Percentiles rank a stretch among this genome's conserved stretches.
Conservation (phyloP, 2,113 vertebrate species). For the Balaeniceps rex region DNA sequence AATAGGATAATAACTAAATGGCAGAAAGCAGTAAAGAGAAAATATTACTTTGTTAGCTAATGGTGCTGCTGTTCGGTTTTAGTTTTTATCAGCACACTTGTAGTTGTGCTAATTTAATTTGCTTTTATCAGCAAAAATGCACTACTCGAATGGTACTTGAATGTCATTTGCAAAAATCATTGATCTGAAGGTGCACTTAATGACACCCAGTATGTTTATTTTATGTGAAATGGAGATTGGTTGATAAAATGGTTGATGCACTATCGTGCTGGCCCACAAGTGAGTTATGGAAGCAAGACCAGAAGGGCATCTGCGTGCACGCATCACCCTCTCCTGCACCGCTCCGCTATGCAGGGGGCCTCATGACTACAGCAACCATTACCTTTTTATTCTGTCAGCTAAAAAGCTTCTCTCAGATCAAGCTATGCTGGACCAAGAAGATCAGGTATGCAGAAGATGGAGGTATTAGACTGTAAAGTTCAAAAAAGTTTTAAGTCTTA, state of each 20-base stretch:
- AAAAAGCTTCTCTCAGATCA: neutral
- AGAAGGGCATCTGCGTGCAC: neutral
- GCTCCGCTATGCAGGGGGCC: neutral
- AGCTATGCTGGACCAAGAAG: neutral
- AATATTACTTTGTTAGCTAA: constrained; percentile 85
- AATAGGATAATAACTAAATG: constrained; percentile 90
- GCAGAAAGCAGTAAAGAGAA: constrained; percentile 82
- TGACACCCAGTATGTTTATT: constrained; percentile 71
- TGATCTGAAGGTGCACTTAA: constrained; percentile 77
- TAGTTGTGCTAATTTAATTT: constrained; percentile 80
- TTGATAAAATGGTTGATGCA: constrained; percentile 59
- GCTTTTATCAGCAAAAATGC: constrained; percentile 80
- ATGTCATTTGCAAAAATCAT: constrained; percentile 80
- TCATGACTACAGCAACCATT: neutral
- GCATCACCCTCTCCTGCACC: neutral
- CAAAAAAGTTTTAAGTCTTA: neutral
- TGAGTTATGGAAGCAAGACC: neutral
- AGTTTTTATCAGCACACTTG: constrained; percentile 77
- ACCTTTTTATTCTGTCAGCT: neutral
- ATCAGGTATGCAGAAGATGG: neutral
- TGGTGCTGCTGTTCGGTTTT: constrained; percentile 76
- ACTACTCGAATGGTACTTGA: constrained; percentile 68
- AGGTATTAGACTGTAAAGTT: neutral
- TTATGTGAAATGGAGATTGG: constrained; percentile 65
- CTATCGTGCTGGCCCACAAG: neutral